Evolutionary conservation across 2,888 invertebrate species (phyloP), one percentile per base, ranked within the genome.

Genomic region (Chrysotoxum bicinctum): DNA sequence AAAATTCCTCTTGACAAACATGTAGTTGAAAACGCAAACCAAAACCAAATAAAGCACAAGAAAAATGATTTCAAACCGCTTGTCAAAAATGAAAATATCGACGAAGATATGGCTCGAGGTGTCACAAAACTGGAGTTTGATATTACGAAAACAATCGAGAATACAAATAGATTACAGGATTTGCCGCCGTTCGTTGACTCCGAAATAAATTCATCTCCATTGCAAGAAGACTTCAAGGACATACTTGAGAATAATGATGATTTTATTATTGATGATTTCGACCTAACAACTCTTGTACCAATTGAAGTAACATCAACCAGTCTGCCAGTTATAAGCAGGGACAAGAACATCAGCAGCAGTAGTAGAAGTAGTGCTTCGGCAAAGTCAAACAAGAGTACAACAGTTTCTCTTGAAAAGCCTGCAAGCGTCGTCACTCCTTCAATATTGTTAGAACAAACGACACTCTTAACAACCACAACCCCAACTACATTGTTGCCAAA

Each of bases 131-230:
- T 92, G 89, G 91, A 92, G 88, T 91, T 91, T 14, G 92, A 91
- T 74, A 92, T 92, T 48, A 91, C 90, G 50, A 92, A 92, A 86
- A 92, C 92, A 21, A 92, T 92, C 87, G 92, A 92, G 87, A 92
- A 92, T 77, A 92, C 92, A 6, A 91, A 92, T 75, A 90, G 90
- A 84, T 89, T 91, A n/a, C 91, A 92, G 88, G 91, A 92, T 70
- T 60, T 91, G 74, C 88, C 90, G 1, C 89, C 90, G 19, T 82
- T 89, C 35, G 83, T 79, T 75, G 75, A 60, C 8, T 52, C 84
- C 21, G 75, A 80, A 14, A 37, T 80, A 40, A 84, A 80, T 79
- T 58, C 80, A 66, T 80, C 80, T 16, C 84, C 84, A 30, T 74
- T 77, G 16, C 77, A 86, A 77, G 77, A 82, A 72, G 81, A 82